Evolutionary conservation across 2,797 vertebrate genomes (phyloP).

Genomic region (Vespertilio murinus): DNA sequence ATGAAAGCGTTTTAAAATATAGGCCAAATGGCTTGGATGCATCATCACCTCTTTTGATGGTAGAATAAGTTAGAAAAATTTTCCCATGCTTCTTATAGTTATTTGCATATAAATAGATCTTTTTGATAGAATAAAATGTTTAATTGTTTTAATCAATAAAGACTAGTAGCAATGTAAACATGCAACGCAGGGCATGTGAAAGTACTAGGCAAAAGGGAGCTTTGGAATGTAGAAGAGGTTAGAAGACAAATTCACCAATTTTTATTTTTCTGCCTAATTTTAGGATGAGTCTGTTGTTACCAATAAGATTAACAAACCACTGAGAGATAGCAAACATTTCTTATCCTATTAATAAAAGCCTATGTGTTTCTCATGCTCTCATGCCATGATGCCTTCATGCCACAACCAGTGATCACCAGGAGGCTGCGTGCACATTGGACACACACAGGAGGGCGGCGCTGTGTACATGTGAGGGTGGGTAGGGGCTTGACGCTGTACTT

Average conservation of each 20-base stretch:
- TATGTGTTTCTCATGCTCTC: no score
- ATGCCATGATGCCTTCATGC: no score
- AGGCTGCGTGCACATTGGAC: no score
- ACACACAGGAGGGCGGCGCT: no score
- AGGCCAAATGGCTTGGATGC: neutral
- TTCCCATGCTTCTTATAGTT: neutral
- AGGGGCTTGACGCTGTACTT: no score
- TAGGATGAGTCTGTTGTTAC: neutral
- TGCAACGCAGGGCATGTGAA: neutral
- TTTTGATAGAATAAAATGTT: neutral
- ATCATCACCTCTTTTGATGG: neutral
- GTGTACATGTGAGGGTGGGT: no score
- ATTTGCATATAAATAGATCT: constrained; percentile 38
- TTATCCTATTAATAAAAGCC: neutral
- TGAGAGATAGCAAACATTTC: neutral
- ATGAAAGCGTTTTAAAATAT: constrained; percentile 39
- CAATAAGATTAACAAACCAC: neutral
- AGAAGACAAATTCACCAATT: neutral
- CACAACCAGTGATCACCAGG: no score
- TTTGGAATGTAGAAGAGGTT: neutral
- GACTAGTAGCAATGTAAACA: neutral
- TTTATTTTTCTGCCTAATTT: neutral
- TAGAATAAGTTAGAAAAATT: constrained; percentile 2
- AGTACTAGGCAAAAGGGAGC: neutral
- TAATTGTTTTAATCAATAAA: neutral